Conservation (phyloP, 2,888 invertebrate genomes). For the Melipona beecheii region DNA sequence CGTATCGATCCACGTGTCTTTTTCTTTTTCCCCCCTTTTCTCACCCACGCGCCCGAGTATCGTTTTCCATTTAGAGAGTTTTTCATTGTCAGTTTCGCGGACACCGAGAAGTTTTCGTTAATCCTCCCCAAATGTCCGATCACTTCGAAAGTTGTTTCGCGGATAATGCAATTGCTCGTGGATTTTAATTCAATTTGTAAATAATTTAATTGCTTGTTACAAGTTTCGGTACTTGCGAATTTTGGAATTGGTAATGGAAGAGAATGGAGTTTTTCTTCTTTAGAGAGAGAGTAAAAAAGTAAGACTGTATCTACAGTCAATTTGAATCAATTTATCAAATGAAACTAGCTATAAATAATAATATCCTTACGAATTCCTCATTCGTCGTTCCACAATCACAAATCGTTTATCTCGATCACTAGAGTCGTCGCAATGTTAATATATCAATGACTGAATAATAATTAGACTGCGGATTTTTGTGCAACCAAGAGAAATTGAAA, state of each 20-base stretch:
- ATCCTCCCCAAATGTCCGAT: not conserved
- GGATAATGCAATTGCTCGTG: not conserved
- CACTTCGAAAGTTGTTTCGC: not conserved
- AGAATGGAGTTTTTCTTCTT: not conserved
- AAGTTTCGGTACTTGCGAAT: not conserved
- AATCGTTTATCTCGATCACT: not conserved
- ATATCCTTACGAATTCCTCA: too few species aligned
- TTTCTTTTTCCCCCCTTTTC: not conserved
- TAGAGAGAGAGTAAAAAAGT: too few species aligned
- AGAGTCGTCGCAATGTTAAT: not conserved
- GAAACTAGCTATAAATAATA: too few species aligned
- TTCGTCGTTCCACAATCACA: not conserved
- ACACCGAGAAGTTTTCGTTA: not conserved
- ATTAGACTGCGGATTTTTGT: too few species aligned
- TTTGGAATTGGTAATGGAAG: not conserved
- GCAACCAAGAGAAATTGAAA: too few species aligned
- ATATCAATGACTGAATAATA: not conserved
- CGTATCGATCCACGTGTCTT: slow-evolving; percentile 4
- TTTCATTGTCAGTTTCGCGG: not conserved
- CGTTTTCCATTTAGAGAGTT: not conserved
- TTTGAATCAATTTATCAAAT: too few species aligned
- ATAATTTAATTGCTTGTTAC: too few species aligned
- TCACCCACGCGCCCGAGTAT: too few species aligned
- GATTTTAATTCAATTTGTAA: too few species aligned
- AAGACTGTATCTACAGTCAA: too few species aligned